These are phyloP conservation scores for Pterocles gutturalis DNA, from an alignment of 2,113 vertebrate species.

Conservation along the genomic window DNA sequence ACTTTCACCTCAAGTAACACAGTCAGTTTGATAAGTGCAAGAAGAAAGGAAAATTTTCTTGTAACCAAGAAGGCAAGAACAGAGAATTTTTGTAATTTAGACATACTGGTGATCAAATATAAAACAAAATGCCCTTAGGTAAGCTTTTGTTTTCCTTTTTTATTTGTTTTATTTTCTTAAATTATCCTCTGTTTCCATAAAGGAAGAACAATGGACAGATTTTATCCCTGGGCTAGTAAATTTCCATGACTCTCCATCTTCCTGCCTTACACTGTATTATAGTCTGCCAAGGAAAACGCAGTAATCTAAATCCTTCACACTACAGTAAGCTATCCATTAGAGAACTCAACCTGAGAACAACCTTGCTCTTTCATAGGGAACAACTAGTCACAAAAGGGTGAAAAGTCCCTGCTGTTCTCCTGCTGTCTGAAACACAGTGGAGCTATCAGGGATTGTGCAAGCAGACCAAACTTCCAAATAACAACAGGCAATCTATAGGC, in stretches of 20 bases:
- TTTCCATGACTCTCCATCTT: neutral
- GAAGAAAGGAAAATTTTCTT: neutral
- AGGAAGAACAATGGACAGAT: neutral
- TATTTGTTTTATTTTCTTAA: neutral
- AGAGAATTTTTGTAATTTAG: neutral
- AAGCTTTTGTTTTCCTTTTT: neutral
- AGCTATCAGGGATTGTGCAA: neutral
- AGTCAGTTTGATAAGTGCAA: neutral
- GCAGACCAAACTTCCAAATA: neutral
- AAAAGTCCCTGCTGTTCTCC: neutral
- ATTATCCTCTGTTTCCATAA: neutral
- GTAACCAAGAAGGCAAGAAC: neutral
- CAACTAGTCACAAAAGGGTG: neutral
- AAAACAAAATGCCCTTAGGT: neutral
- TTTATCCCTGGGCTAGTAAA: neutral
- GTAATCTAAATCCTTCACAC: neutral
- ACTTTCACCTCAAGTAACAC: neutral
- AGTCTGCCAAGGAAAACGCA: neutral
- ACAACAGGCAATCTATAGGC: neutral
- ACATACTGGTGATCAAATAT: neutral
- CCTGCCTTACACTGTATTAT: neutral
- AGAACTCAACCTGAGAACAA: neutral
- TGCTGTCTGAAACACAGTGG: neutral
- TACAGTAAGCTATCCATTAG: neutral
- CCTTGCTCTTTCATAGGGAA: neutral